A percentile compares a stretch with the other conserved stretches of the same genome.
phyloP scores from a whole-genome alignment of 2,888 invertebrate genomes.

The Epinotia demarniana region DNA sequence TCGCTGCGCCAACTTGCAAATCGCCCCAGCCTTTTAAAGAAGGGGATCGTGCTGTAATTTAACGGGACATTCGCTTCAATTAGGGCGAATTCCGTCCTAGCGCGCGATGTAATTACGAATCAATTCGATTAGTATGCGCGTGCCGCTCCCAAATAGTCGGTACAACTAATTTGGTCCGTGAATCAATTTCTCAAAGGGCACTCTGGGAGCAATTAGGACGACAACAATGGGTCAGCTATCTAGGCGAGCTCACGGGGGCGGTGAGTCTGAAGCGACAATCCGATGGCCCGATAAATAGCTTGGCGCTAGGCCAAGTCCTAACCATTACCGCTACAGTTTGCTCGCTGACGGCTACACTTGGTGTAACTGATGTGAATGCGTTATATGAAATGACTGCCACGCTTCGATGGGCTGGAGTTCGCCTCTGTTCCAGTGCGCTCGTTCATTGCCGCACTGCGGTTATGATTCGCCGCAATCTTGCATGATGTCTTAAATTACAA shows the following conservation, averaged over 20 bases:
- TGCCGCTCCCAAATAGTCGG: slow-evolving; percentile 37
- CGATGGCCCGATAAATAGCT: slow-evolving; percentile 51
- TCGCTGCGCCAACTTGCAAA: slow-evolving; percentile 18
- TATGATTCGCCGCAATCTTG: slow-evolving; percentile 20
- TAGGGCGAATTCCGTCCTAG: slow-evolving; percentile 14
- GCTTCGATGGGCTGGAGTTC: slow-evolving; percentile 27
- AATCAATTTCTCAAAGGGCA: slow-evolving; percentile 68
- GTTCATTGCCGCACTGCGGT: slow-evolving; percentile 26
- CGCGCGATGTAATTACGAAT: slow-evolving; percentile 21
- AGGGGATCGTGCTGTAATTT: slow-evolving; percentile 5
- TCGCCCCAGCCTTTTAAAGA: background rate
- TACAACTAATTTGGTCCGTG: slow-evolving; percentile 59
- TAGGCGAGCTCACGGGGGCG: slow-evolving; percentile 53
- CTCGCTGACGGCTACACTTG: slow-evolving; percentile 39
- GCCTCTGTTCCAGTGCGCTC: slow-evolving; percentile 1
- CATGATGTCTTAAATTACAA: slow-evolving; percentile 10
- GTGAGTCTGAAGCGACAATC: slow-evolving; percentile 47
- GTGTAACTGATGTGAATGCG: slow-evolving; percentile 44
- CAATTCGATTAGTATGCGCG: slow-evolving; percentile 36
- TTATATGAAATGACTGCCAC: slow-evolving; percentile 44
- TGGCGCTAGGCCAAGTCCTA: slow-evolving; percentile 59
- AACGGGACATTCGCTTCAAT: slow-evolving; percentile 25
- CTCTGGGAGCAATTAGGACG: slow-evolving; percentile 60
- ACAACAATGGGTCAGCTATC: slow-evolving; percentile 66
- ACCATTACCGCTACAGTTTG: slow-evolving; percentile 47